A percentile compares a stretch with the other conserved stretches of the same genome.
Evolutionary conservation across 2,888 invertebrate genomes (phyloP).

Genomic region (Amphipyra tragopoginis): DNA sequence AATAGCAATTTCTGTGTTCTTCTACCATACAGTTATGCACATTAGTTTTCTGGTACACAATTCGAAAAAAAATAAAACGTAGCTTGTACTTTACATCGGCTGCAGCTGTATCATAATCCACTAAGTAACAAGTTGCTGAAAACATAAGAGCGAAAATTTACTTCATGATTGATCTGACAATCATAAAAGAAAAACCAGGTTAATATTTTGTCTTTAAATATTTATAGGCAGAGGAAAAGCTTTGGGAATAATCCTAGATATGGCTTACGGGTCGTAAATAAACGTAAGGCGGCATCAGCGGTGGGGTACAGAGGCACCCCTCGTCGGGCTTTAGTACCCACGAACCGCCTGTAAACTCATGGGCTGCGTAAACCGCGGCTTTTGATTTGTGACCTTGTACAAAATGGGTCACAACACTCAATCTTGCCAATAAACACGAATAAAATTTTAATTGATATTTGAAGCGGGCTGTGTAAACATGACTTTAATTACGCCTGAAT

Average conservation of each 20-base stretch:
- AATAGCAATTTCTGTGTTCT: slow-evolving; percentile 43
- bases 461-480: slow-evolving; percentile 24
- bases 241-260: slow-evolving; percentile 65
- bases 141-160: slow-evolving; percentile 13
- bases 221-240: slow-evolving; percentile 57
- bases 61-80: not conserved
- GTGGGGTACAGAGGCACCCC: slow-evolving; percentile 56
- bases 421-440: slow-evolving; percentile 36
- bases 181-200: slow-evolving; percentile 12
- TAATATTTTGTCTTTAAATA: slow-evolving; percentile 32
- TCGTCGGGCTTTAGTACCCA: slow-evolving; percentile 67
- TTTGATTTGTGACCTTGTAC: slow-evolving; percentile 61
- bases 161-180: slow-evolving; percentile 14
- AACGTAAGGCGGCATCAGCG: slow-evolving; percentile 64
- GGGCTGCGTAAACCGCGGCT: slow-evolving; percentile 52
- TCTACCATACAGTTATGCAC: slow-evolving; percentile 7
- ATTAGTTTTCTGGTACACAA: not conserved
- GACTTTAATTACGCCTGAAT: slow-evolving; percentile 23
- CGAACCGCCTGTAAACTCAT: slow-evolving; percentile 62
- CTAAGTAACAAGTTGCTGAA: slow-evolving; percentile 7
- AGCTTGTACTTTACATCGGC: not conserved
- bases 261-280: slow-evolving; percentile 75
- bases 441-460: slow-evolving; percentile 41
- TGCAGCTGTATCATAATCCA: slow-evolving; percentile 11
- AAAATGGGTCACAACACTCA: slow-evolving; percentile 60